Evolutionary conservation across 1,140 invertebrate species (phyloP).

Genomic region (Ceratoteleas bidentatus): DNA sequence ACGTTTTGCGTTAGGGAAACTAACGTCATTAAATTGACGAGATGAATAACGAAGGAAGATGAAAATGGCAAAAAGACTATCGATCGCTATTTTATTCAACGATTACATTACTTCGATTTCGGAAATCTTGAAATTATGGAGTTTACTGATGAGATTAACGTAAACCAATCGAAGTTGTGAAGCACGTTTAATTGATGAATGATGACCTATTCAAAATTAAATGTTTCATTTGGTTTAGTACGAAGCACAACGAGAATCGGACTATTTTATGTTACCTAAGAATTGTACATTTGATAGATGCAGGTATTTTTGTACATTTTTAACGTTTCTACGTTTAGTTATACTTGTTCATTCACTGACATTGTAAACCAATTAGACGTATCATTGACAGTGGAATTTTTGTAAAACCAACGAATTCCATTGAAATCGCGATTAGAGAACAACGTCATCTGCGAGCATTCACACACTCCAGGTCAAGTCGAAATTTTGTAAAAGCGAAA

Average conservation of each 20-base stretch:
- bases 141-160: too few species aligned
- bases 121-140: not conserved
- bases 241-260: not conserved
- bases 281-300: conserved; percentile 3
- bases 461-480: not conserved
- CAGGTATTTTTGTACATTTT: conserved; percentile 32
- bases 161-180: too few species aligned
- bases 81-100: conserved; percentile 20
- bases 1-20: conserved; percentile 21
- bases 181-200: too few species aligned
- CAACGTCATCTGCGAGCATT: conserved; percentile 2
- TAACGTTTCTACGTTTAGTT: conserved; percentile 2
- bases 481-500: not conserved
- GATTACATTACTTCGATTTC: conserved; percentile 7
- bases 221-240: not conserved
- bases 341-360: not conserved
- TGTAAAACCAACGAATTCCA: not conserved
- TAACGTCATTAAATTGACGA: not conserved
- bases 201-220: not conserved
- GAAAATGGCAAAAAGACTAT: not conserved
- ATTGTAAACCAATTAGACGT: not conserved
- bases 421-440: not conserved
- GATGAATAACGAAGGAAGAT: too few species aligned
- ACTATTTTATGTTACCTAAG: conserved; percentile 1
- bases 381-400: not conserved